Base-by-base conservation (phyloP, 2,888 invertebrate species). In the Brachyptera risi region DNA sequence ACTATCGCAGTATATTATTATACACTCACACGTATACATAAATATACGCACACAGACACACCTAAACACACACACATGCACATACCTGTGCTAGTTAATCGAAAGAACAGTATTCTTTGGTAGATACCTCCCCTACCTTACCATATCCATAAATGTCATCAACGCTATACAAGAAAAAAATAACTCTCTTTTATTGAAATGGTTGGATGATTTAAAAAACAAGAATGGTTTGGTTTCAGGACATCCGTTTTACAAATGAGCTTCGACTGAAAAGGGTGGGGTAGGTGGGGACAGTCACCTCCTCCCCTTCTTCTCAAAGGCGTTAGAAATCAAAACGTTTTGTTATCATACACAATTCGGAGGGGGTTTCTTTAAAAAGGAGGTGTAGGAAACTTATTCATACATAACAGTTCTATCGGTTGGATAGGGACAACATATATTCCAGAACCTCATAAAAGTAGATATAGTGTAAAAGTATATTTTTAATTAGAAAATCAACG, bases 51-150 rank as follows among this genome's bases (percentile, higher is more conserved):
- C 35, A 31, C 35, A 7, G 7, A 11, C 35, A 5, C 11, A 11
- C 35, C 5, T 31, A 21, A n/a, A n/a, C n/a, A n/a, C n/a, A n/a
- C n/a, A n/a, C n/a, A n/a, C n/a, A n/a, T n/a, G n/a, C n/a, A n/a
- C n/a, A n/a, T n/a, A n/a, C n/a, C n/a, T 47, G 47, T 47, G 23
- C 47, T 13, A 47, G 47, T 47, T 42, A 15, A 42, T 42, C 42
- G 19, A 17, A 42, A 42, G n/a, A n/a, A n/a, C n/a, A n/a, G n/a
- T n/a, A n/a, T n/a, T n/a, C n/a, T n/a, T n/a, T n/a, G n/a, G n/a
- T n/a, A n/a, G n/a, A n/a, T n/a, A n/a, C n/a, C n/a, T n/a, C n/a
- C n/a, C n/a, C n/a, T n/a, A n/a, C n/a, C n/a, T 31, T 31, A 31
- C 31, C 31, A 31, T 11, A 31, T 31, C 31, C 31, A 31, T 7